phyloP scores from a whole-genome alignment of 1,140 invertebrate species.

The Drosophila lowei region DNA sequence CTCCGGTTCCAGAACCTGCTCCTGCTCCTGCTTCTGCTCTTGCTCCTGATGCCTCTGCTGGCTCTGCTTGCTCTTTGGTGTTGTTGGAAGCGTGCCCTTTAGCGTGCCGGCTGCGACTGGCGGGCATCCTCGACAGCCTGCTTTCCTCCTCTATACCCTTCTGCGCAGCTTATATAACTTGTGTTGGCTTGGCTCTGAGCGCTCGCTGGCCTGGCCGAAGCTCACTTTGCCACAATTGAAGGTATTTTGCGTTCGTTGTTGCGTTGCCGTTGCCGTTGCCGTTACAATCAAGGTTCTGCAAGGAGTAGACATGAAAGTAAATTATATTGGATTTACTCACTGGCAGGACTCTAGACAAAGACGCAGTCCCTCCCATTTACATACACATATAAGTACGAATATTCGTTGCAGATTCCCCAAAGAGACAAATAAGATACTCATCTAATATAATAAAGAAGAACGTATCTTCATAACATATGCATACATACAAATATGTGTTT shows the following conservation, averaged over 20 bases:
- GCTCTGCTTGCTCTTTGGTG: constrained; percentile 5
- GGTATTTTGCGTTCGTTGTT: constrained; percentile 79
- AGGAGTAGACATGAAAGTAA: constrained; percentile 36
- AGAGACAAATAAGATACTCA: constrained; percentile 3
- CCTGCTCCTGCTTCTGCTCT: constrained; percentile 4
- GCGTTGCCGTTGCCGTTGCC: constrained; percentile 50
- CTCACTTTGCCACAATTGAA: constrained; percentile 65
- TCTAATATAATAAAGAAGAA: constrained; percentile 18
- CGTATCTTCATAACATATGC: too few species aligned
- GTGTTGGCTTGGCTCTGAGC: constrained; percentile 1
- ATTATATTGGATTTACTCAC: constrained; percentile 47
- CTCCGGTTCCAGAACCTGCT: constrained; percentile 1
- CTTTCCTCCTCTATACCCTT: constrained; percentile 33
- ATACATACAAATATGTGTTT: too few species aligned
- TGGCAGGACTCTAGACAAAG: constrained; percentile 40
- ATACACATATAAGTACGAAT: constrained; percentile 46
- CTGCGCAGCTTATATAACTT: constrained; percentile 40
- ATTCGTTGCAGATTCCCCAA: constrained; percentile 20
- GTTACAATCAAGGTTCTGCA: constrained; percentile 54
- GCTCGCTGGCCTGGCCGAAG: constrained; percentile 43
- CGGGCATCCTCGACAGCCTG: constrained; percentile 55
- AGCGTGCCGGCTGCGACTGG: constrained; percentile 37
- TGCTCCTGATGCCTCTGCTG: too few species aligned
- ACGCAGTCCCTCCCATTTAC: constrained; percentile 30
- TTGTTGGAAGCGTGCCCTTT: constrained; percentile 33